Base-by-base conservation (phyloP, 2,888 invertebrate genomes). In the Cheilosia scutellata region DNA sequence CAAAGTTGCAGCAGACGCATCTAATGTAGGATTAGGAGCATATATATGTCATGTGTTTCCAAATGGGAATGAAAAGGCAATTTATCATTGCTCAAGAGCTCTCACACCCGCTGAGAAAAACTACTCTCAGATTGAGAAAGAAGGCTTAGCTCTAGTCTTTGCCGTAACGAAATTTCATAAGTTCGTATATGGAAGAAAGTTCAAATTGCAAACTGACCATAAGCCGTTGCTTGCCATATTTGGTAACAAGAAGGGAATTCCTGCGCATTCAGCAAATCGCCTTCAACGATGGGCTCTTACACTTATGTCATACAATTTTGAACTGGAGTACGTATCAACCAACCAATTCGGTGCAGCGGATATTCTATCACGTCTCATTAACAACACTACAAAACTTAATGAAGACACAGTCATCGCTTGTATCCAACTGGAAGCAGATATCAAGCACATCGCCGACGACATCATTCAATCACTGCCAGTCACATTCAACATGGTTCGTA, bases 71-170 rank as follows among this genome's bases (percentile, higher is more conserved):
- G 29, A 29, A 29, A 29, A 29, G 5, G 5, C 2, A 5, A 29
- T 29, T 29, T 29, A 29, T 29, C 5, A 29, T 5, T 29, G 29
- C 5, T 29, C 5, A 29, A 29, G 5, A 29, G 29, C 29, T 29
- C 29, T 29, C 5, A 29, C 29, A 29, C 29, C 29, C 5, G 29
- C 29, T 29, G 29, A 5, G 29, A 29, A 29, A 29, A 29, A 29
- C 29, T 29, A 5, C 29, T 29, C 0, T 29, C 90, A 90, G 87
- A 88, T 49, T 42, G n/a, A n/a, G n/a, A n/a, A n/a, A n/a, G n/a
- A n/a, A n/a, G n/a, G n/a, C n/a, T n/a, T n/a, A n/a, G n/a, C 42
- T 42, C 29, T 2, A 29, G 29, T 29, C 29, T 2, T 29, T 5
- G 29, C 2, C 29, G 29, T 29, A 29, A 29, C 5, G 5, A 5